phyloP scores from a whole-genome alignment of 2,797 vertebrate genomes.

The Microctenopoma lineatum region DNA sequence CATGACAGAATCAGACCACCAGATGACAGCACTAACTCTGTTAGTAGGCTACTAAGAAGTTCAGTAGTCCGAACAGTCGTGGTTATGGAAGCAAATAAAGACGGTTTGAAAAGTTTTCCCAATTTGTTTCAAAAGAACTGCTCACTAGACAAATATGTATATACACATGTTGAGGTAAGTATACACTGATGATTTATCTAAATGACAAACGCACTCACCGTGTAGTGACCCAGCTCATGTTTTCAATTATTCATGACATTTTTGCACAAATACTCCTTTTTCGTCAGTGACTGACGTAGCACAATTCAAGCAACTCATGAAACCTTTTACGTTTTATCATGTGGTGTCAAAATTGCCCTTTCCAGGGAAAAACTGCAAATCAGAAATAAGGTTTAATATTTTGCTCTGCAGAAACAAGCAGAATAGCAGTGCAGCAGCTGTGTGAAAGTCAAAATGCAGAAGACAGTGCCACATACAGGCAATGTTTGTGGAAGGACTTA shows the following conservation, averaged over 20 bases:
- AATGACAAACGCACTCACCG: conserved; percentile 20
- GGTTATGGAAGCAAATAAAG: neutral
- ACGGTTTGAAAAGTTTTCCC: neutral
- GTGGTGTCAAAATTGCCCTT: conserved; percentile 10
- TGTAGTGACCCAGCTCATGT: neutral
- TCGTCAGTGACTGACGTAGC: conserved; percentile 10
- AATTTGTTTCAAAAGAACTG: neutral
- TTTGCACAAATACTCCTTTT: conserved; percentile 6
- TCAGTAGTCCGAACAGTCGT: neutral
- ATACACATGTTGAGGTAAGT: neutral
- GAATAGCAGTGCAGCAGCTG: neutral
- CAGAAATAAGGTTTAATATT: conserved; percentile 7
- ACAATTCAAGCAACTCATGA: conserved; percentile 8
- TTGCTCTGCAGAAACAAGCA: neutral
- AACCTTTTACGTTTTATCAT: conserved; percentile 24
- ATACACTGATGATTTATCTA: conserved; percentile 3
- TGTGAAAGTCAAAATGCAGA: neutral
- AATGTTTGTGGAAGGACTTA: conserved; percentile 68
- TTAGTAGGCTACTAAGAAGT: conserved; percentile 4
- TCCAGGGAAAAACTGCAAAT: neutral
- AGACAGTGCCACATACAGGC: neutral
- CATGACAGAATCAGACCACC: conserved; percentile 71
- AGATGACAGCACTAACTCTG: conserved; percentile 77
- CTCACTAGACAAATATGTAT: neutral
- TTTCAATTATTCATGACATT: conserved; percentile 26